Conservation (phyloP, 2,888 invertebrate species). For the Patella caerulea region DNA sequence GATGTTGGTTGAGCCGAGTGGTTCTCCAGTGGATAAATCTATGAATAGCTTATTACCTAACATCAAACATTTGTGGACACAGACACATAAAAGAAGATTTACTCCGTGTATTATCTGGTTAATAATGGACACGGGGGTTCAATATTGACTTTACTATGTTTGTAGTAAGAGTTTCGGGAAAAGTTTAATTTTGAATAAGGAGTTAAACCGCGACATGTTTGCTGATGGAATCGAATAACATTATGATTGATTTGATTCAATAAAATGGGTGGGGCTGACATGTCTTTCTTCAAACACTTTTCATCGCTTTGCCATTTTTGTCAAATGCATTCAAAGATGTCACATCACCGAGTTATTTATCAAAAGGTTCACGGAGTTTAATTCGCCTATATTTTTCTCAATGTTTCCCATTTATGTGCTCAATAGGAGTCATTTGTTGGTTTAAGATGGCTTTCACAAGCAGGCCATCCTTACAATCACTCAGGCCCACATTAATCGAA, state of each 20-base stretch:
- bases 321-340: background rate
- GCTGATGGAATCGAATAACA: background rate
- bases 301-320: background rate
- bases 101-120: background rate
- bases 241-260: background rate
- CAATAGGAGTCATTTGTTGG: no score
- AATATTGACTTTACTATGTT: no score
- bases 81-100: background rate
- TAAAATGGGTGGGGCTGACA: background rate
- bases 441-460: no score
- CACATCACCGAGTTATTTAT: background rate
- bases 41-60: constrained; percentile 11
- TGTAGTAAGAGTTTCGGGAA: no score
- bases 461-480: no score
- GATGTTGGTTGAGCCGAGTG: constrained; percentile 1
- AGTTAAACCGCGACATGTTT: background rate
- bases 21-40: background rate
- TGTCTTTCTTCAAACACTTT: background rate
- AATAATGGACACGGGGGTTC: background rate
- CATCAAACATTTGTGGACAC: background rate
- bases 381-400: background rate
- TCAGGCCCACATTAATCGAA: no score
- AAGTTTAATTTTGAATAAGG: no score
- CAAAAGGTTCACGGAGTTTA: background rate
- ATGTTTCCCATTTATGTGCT: no score